These are phyloP conservation scores for Pterois miles DNA, from an alignment of 2,797 vertebrate species.

Conservation along the genomic window DNA sequence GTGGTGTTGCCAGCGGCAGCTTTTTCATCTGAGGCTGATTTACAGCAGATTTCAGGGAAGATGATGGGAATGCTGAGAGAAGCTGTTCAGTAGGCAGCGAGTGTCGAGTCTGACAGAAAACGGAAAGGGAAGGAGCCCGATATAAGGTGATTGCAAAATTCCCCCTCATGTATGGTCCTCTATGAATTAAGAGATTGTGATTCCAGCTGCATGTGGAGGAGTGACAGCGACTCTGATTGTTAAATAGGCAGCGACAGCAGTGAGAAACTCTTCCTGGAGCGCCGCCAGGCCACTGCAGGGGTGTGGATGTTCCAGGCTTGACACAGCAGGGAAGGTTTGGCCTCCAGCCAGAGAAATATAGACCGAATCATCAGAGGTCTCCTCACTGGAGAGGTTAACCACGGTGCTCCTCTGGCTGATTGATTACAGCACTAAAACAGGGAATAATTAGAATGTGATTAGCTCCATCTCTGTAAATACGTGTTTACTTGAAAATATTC, in stretches of 20 bases:
- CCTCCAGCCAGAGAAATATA: constrained; percentile 33
- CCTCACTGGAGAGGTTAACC: constrained; percentile 1
- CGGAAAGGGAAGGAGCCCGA: not conserved
- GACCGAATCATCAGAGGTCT: constrained; percentile 10
- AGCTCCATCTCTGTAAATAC: constrained; percentile 9
- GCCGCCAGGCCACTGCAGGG: constrained; percentile 65
- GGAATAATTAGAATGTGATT: constrained; percentile 23
- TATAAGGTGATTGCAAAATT: not conserved
- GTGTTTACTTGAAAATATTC: constrained; percentile 6
- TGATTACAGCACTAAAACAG: not conserved
- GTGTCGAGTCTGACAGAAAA: not conserved
- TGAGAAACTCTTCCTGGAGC: constrained; percentile 51
- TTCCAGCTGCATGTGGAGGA: constrained; percentile 22
- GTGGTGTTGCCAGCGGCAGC: not conserved
- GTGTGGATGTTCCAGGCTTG: constrained; percentile 34
- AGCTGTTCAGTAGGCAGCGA: constrained; percentile 13
- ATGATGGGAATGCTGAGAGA: constrained; percentile 27
- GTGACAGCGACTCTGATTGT: constrained; percentile 4
- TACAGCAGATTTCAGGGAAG: constrained; percentile 39
- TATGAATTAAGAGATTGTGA: constrained; percentile 26
- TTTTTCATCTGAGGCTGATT: constrained; percentile 31
- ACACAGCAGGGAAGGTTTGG: constrained; percentile 40
- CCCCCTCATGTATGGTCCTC: not conserved
- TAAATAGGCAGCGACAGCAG: constrained; percentile 34
- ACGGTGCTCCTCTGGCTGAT: not conserved